phyloP scores from a whole-genome alignment of 2,113 vertebrate species.

The Chloroceryle aenea region DNA sequence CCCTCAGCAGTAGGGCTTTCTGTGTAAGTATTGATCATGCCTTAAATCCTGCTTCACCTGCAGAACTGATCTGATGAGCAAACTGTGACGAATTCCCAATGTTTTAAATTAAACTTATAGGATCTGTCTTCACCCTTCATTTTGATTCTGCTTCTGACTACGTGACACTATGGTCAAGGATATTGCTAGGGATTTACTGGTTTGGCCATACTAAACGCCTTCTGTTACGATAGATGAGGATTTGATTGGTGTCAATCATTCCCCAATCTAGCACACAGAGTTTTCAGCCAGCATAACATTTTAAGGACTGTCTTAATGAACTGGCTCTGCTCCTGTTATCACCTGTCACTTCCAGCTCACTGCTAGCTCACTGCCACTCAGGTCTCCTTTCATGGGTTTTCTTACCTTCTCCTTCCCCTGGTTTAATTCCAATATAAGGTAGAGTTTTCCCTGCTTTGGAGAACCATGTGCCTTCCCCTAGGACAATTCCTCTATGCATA shows the following conservation, averaged over 20 bases:
- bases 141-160: conserved; percentile 40
- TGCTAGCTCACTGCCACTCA: background rate
- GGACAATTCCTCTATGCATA: background rate
- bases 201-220: conserved; percentile 21
- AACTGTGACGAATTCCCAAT: conserved; percentile 51
- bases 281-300: conserved; percentile 56
- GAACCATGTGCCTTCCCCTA: background rate
- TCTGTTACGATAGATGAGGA: conserved; percentile 30
- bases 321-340: conserved; percentile 29
- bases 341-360: conserved; percentile 8
- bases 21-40: conserved; percentile 28
- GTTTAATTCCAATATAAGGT: background rate
- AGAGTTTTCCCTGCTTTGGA: background rate
- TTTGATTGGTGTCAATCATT: conserved; percentile 77
- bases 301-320: conserved; percentile 73
- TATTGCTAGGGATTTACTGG: conserved; percentile 66
- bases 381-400: background rate
- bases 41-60: conserved; percentile 34
- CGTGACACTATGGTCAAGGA: conserved; percentile 57
- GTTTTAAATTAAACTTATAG: conserved; percentile 69
- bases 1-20: background rate
- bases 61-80: background rate
- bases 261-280: conserved; percentile 53
- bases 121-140: conserved; percentile 47
- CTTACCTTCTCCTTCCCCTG: background rate